Evolutionary conservation across 2,797 vertebrate species (phyloP).

Genomic region (Gadopsis marmoratus): DNA sequence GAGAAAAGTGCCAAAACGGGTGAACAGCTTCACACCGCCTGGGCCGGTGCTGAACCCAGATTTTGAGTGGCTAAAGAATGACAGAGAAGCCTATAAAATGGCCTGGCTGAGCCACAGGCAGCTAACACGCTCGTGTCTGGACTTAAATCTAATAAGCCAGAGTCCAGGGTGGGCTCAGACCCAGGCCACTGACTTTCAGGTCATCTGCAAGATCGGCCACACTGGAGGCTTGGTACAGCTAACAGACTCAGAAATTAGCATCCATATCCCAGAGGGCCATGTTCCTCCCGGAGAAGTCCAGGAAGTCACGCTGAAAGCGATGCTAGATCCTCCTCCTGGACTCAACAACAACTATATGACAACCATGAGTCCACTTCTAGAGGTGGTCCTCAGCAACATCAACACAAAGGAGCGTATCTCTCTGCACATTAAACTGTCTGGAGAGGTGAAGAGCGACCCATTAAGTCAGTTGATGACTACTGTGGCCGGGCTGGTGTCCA

Average conservation of each 20-base stretch:
- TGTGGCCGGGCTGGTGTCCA: slow-evolving; percentile 88
- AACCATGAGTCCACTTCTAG: slow-evolving; percentile 92
- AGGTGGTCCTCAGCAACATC: slow-evolving; percentile 91
- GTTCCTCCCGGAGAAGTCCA: slow-evolving; percentile 91
- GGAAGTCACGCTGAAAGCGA: slow-evolving; percentile 91
- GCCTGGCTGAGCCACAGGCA: slow-evolving; percentile 97
- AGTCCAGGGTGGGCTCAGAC: slow-evolving; percentile 98
- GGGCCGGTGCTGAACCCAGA: slow-evolving; percentile 85
- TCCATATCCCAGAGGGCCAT: slow-evolving; percentile 92
- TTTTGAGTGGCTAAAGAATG: slow-evolving; percentile 90
- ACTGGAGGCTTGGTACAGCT: slow-evolving; percentile 91
- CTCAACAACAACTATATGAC: slow-evolving; percentile 92
- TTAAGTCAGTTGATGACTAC: slow-evolving; percentile 93
- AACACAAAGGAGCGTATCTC: slow-evolving; percentile 88
- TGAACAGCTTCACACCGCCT: slow-evolving; percentile 61
- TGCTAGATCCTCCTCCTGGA: slow-evolving; percentile 90
- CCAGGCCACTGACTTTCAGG: slow-evolving; percentile 89
- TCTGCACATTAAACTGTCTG: slow-evolving; percentile 92
- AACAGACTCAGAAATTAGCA: slow-evolving; percentile 89
- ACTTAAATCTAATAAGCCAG: slow-evolving; percentile 91
- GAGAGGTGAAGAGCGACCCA: slow-evolving; percentile 91
- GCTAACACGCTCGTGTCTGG: slow-evolving; percentile 93
- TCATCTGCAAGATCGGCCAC: slow-evolving; percentile 89
- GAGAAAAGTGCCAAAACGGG: slow-evolving; percentile 70
- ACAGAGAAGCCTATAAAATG: slow-evolving; percentile 96